These are phyloP conservation scores for Canis aureus DNA, from an alignment of 2,113 vertebrate species.

Conservation along the genomic window DNA sequence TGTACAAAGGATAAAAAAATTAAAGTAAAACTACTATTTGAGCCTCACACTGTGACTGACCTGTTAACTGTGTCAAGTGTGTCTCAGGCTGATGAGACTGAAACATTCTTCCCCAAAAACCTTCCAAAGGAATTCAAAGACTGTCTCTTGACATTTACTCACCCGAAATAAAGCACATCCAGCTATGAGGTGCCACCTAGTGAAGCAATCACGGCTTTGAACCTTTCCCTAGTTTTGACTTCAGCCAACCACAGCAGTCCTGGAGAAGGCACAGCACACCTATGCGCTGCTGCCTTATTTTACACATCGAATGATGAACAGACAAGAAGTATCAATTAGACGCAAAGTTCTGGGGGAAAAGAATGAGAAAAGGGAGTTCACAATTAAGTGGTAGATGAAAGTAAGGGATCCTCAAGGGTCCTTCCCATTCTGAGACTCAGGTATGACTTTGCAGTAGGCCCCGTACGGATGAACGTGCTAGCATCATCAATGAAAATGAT, in stretches of 20 bases:
- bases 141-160: neutral
- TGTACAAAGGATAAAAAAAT: neutral
- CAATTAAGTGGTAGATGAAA: neutral
- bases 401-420: neutral
- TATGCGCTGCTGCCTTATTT: neutral
- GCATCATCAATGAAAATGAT: neutral
- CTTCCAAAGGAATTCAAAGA: conserved; percentile 1
- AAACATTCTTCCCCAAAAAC: neutral
- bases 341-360: neutral
- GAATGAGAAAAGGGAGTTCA: neutral
- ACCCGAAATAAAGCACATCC: neutral
- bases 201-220: neutral
- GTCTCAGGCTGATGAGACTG: neutral
- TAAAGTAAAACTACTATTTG: neutral
- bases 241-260: neutral
- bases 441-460: neutral
- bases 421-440: neutral
- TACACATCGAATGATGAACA: neutral
- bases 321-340: neutral
- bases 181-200: neutral
- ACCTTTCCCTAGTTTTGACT: neutral
- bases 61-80: neutral
- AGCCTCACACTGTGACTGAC: neutral
- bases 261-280: neutral
- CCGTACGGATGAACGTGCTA: neutral